Evolutionary conservation across 2,888 invertebrate genomes (phyloP).

Genomic region (Tenthredo mesomela): DNA sequence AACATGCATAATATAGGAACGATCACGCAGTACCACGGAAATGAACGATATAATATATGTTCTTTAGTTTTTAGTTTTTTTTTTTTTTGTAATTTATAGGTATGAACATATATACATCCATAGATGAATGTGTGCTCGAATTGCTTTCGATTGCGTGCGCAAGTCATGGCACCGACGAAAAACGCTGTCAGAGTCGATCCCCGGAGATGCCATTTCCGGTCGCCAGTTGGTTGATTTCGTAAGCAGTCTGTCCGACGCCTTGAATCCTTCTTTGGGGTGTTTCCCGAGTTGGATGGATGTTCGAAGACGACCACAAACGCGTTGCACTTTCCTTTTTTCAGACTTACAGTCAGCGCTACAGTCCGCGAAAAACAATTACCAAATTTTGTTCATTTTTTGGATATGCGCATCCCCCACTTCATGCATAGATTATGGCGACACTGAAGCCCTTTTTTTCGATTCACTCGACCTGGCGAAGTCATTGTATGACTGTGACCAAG

Average conservation of each 20-base stretch:
- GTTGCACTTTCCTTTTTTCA: background rate
- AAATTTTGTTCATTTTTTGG: background rate
- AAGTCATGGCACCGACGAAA: constrained; percentile 23
- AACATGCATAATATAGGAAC: background rate
- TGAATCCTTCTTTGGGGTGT: constrained; percentile 12
- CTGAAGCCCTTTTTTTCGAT: background rate
- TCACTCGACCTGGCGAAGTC: background rate
- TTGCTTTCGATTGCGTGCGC: constrained; percentile 38
- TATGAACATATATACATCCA: background rate
- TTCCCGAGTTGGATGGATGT: background rate
- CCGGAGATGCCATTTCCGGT: constrained; percentile 49
- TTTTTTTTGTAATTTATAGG: background rate
- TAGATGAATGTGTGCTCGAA: background rate
- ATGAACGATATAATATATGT: too few relatives aligned
- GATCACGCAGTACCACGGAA: background rate
- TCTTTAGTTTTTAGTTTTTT: background rate
- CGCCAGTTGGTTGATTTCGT: constrained; percentile 50
- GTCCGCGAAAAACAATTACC: background rate
- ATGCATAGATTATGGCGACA: background rate
- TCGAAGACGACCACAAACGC: constrained; percentile 21
- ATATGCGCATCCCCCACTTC: background rate
- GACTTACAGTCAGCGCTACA: background rate
- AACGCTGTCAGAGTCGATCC: constrained; percentile 47
- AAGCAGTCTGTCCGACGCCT: constrained; percentile 40
- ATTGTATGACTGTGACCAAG: background rate